phyloP scores from a whole-genome alignment of 2,797 vertebrate genomes.

The Otolemur crassicaudatus region DNA sequence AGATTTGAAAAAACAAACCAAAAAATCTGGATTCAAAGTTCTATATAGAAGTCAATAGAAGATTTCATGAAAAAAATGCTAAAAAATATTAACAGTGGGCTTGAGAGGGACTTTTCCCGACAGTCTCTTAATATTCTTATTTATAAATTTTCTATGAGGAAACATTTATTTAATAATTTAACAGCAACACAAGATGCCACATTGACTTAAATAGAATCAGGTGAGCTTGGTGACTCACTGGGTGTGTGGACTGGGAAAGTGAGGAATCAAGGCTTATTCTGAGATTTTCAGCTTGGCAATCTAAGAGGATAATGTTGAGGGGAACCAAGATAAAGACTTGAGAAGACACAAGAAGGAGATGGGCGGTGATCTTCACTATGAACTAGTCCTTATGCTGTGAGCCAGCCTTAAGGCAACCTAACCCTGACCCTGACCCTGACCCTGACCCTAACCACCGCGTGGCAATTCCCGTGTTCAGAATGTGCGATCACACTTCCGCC shows the following conservation, averaged over 20 bases:
- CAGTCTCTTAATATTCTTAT: neutral
- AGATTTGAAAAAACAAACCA: neutral
- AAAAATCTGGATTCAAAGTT: slow-evolving; percentile 14
- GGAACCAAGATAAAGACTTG: neutral
- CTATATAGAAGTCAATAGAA: neutral
- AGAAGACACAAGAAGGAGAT: neutral
- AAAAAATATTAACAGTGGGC: neutral
- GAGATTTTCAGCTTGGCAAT: neutral
- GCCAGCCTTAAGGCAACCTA: neutral
- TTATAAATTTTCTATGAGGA: neutral
- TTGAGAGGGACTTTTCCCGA: neutral
- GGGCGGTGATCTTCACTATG: neutral
- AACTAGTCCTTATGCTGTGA: neutral
- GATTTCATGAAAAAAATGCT: neutral
- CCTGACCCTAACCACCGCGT: no score
- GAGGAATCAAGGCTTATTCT: neutral
- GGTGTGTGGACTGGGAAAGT: neutral
- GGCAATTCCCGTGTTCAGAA: neutral
- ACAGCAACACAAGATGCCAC: neutral
- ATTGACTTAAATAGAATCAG: neutral
- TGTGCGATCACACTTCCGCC: neutral
- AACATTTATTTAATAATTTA: neutral
- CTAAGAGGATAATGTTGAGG: neutral
- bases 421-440: neutral
- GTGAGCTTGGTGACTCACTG: neutral